A percentile compares a stretch with the other conserved stretches of the same genome.
phyloP scores from a whole-genome alignment of 2,888 invertebrate species.

The Hemicrepidius hirtus region DNA sequence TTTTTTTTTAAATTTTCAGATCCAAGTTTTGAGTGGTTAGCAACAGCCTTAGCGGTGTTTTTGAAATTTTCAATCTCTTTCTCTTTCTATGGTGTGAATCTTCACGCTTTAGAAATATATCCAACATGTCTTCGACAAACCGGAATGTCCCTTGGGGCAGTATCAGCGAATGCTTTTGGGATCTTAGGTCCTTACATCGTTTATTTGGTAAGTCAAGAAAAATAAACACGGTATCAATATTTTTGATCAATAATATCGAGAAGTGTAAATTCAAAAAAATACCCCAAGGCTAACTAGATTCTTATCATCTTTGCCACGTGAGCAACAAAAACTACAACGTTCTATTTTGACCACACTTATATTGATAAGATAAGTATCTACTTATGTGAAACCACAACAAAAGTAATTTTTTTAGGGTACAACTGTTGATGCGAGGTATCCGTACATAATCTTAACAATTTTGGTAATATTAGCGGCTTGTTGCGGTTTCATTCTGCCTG shows the following conservation, averaged over 20 bases:
- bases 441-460: conserved; percentile 70
- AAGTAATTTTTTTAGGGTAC: conserved; percentile 65
- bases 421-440: conserved; percentile 69
- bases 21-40: conserved; percentile 26
- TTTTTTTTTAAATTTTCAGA: conserved; percentile 30
- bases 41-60: conserved; percentile 68
- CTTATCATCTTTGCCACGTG: neutral
- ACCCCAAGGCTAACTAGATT: neutral
- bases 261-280: neutral
- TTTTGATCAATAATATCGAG: neutral
- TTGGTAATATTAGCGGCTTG: conserved; percentile 72
- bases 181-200: conserved; percentile 78
- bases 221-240: neutral
- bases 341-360: conserved; percentile 8
- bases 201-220: conserved; percentile 72
- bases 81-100: conserved; percentile 76
- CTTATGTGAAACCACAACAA: conserved; percentile 1
- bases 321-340: neutral
- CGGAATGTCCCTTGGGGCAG: conserved; percentile 77
- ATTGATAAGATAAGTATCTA: conserved; percentile 3
- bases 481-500: conserved; percentile 75
- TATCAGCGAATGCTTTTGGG: conserved; percentile 75
- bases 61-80: conserved; percentile 75
- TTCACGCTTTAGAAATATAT: conserved; percentile 80
- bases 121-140: conserved; percentile 81